Evolutionary conservation across 2,113 vertebrate species (phyloP).

Genomic region (Gobio gobio): DNA sequence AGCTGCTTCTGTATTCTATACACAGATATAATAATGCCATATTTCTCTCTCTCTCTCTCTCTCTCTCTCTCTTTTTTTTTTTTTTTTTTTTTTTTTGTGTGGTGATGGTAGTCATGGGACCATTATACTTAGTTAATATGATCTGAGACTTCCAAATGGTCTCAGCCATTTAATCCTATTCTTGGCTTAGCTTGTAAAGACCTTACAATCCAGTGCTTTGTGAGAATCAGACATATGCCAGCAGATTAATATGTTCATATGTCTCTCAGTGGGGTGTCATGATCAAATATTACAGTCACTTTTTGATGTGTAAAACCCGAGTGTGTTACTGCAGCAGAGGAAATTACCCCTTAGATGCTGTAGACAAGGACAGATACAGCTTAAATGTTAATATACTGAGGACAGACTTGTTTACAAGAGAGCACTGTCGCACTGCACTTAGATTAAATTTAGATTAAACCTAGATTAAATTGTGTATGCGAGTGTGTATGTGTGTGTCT

Average conservation of each 20-base stretch:
- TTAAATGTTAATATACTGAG: conserved; percentile 41
- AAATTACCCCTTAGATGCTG: not conserved
- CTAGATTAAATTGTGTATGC: conserved; percentile 22
- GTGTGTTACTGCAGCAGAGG: conserved; percentile 4
- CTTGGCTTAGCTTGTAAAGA: conserved; percentile 65
- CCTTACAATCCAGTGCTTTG: conserved; percentile 57
- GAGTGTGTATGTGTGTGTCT: not conserved
- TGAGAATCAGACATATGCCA: conserved; percentile 72
- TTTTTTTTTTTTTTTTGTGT: not conserved
- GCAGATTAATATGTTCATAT: conserved; percentile 65
- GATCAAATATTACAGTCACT: conserved; percentile 63
- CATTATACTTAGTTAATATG: conserved; percentile 36
- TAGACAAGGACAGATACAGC: conserved; percentile 10
- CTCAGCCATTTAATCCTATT: conserved; percentile 71
- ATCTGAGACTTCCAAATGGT: conserved; percentile 54
- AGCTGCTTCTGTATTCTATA: conserved; percentile 5
- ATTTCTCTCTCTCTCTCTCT: not conserved
- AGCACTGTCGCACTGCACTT: conserved; percentile 13
- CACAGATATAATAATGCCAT: conserved; percentile 16
- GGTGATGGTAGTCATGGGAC: conserved; percentile 7
- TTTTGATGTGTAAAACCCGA: conserved; percentile 39
- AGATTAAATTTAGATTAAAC: conserved; percentile 42
- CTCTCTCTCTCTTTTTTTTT: no score
- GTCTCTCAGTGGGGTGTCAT: conserved; percentile 59
- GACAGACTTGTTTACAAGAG: not conserved